Base-by-base conservation (phyloP, 2,888 invertebrate species). In the Andrena marginata region DNA sequence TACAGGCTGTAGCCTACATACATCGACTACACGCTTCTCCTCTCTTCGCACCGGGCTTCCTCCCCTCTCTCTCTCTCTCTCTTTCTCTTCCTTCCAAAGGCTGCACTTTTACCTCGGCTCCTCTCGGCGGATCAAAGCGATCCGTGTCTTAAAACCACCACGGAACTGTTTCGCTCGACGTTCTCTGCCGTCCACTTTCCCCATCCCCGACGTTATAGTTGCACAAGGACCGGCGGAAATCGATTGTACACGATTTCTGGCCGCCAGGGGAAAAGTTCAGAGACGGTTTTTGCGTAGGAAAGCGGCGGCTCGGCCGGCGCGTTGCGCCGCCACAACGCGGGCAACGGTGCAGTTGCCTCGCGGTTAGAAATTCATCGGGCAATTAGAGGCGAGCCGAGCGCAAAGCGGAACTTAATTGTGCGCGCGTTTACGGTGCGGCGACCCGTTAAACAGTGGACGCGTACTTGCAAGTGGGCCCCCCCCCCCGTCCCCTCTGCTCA, bases 381-480 rank as follows among this genome's bases (percentile, higher is more conserved):
- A 90, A 91, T 90, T 91, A 91, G 86, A 82, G 78, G 78, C 85
- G 89, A 89, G 81, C 85, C 79, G 84, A 87, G 87, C 88, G 89
- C 88, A 87, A 89, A 90, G 90, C 91, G 91, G 90, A 92, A 91
- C 91, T 90, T 90, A 90, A 91, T 91, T 90, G 51, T 51, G 89
- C 87, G 85, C 42, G 56, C 77, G 65, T 84, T 85, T 68, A 72
- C 63, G 33, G 63, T 63, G 54, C 31, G 72, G 10, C 76, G 75
- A 77, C 42, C 77, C 73, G 68, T 80, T 79, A 62, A 80, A 73
- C 65, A 31, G 65, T 49, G 54, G 20, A n/a, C 62, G 29, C 4
- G 67, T 67, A 70, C 68, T 59, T 68, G 75, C 63, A 49, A 70
- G 65, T 56, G 48, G 1, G n/a, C n/a, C n/a, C n/a, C n/a, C n/a